phyloP scores from a whole-genome alignment of 2,797 vertebrate genomes.

The Leuciscus waleckii region DNA sequence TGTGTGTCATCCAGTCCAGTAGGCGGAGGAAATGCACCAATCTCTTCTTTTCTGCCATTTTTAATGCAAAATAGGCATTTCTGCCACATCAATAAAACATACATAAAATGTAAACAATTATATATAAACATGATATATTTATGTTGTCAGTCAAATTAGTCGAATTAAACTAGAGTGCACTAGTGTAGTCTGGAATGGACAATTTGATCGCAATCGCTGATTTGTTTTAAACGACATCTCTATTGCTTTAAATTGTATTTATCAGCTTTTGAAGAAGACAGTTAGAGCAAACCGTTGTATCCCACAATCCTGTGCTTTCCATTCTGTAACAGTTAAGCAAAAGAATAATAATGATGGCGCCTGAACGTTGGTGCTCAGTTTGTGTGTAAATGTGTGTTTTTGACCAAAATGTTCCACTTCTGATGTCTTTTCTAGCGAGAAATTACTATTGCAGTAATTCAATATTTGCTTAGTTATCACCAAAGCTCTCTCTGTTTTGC shows the following conservation, averaged over 20 bases:
- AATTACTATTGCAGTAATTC: too few species aligned
- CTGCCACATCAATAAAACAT: background rate
- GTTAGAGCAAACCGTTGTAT: too few species aligned
- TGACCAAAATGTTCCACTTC: too few species aligned
- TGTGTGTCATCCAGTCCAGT: background rate
- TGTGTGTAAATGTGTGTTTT: too few species aligned
- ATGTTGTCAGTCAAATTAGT: background rate
- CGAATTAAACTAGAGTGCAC: too few species aligned
- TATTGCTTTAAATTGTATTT: background rate
- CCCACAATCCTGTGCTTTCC: too few species aligned
- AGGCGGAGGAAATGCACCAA: background rate
- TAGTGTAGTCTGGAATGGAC: too few species aligned
- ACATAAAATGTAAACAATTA: background rate
- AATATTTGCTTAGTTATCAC: background rate
- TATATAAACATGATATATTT: background rate
- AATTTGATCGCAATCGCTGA: too few species aligned
- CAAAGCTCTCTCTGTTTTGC: background rate
- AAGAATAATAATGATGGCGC: too few species aligned
- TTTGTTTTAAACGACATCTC: background rate
- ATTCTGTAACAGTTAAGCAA: too few species aligned
- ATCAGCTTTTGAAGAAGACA: background rate
- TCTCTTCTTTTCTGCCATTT: background rate
- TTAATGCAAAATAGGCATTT: background rate
- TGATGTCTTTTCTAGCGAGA: too few species aligned
- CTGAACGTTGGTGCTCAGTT: too few species aligned